phyloP scores from a whole-genome alignment of 2,113 vertebrate genomes.

The Polyodon spathula region DNA sequence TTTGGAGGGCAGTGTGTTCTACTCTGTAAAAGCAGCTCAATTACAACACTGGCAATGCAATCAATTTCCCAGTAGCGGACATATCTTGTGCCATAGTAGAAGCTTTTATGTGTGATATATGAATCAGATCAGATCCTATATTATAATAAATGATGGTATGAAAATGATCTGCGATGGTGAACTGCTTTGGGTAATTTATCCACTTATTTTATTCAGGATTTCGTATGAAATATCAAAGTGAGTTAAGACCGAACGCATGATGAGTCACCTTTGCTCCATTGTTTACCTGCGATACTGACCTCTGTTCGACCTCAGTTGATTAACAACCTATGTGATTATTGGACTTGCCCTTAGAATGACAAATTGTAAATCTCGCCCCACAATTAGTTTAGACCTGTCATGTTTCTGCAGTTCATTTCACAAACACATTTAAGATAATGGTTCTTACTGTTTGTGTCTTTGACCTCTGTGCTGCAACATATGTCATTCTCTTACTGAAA shows the following conservation, averaged over 20 bases:
- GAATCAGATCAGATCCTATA: background rate
- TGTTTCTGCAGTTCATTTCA: too few species aligned
- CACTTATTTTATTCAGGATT: too few species aligned
- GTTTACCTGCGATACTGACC: conserved; percentile 1
- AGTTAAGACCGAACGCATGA: background rate
- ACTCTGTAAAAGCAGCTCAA: too few species aligned
- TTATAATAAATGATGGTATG: background rate
- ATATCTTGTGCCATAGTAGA: background rate
- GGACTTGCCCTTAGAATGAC: background rate
- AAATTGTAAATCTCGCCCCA: background rate
- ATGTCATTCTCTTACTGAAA: too few species aligned
- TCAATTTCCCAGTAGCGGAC: background rate
- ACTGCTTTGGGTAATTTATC: too few species aligned
- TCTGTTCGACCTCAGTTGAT: background rate
- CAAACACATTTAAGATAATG: too few species aligned
- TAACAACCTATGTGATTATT: background rate
- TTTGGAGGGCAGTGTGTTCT: too few species aligned
- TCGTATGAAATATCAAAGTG: conserved; percentile 4
- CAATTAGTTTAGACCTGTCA: background rate
- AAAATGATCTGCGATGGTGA: too few species aligned
- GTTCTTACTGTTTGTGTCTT: too few species aligned
- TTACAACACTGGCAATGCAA: background rate
- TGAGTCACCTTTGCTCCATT: background rate
- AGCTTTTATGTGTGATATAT: background rate
- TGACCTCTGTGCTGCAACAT: too few species aligned